Base-by-base conservation (phyloP, 2,113 vertebrate genomes). In the Orthonyx spaldingii region DNA sequence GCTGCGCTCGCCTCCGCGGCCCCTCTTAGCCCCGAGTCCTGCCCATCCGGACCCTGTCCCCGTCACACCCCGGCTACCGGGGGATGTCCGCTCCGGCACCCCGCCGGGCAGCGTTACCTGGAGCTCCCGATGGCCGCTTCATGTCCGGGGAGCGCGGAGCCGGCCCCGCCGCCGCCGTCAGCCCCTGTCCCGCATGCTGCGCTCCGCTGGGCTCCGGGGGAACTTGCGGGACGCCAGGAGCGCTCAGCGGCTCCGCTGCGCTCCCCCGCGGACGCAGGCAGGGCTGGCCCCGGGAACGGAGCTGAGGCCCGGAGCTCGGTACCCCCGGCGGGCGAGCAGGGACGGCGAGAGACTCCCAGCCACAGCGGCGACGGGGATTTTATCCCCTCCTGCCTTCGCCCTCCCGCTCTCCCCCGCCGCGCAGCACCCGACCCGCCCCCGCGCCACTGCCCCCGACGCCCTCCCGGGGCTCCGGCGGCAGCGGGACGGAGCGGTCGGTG, bases 71-170 rank as follows among this genome's bases (percentile, higher is more conserved):
- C 23, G 35, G 44, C 14, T 37, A 30, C 61, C 6, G 46, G 28
- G 26, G 33, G 28, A n/a, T 17, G 37, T 6, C 13, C 22, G 75
- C 72, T 69, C 35, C 27, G 33, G 64, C 64, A n/a, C 41, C 44
- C 44, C 56, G 5, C 78, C n/a, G 50, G 61, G 76, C 75, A 86
- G 61, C 53, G 41, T 94, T 96, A 96, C 96, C 96, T 96, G 94
- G 13, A 82, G 63, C 53, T 85, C 65, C 70, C 35, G 61, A 74
- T 26, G 75, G 75, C 33, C 63, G 53, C 86, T 61, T 87, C 78
- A 91, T 84, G 68, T 84, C 80, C 74, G 85, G 33, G 76, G 13
- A 72, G 30, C 20, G 65, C 61, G 61, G 55, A 28, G 81, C 82
- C 79, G 60, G 35, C 88, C 65, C 83, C 72, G 84, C 35, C 52